phyloP scores from a whole-genome alignment of 2,113 vertebrate species.

The Nothoprocta perdicaria region DNA sequence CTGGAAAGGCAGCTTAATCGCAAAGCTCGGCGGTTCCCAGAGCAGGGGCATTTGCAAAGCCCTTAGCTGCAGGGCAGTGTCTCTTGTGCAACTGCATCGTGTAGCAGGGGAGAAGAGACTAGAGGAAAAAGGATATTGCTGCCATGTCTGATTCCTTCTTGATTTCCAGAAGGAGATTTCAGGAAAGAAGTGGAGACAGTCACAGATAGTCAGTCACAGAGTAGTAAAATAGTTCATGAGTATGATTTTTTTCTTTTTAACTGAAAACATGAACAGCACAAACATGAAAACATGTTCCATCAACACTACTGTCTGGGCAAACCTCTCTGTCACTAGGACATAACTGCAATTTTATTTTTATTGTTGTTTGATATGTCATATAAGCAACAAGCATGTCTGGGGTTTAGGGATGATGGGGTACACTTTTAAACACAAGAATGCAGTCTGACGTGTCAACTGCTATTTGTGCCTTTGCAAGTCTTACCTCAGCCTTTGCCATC shows the following conservation, averaged over 20 bases:
- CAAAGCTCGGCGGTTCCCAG: fast-evolving
- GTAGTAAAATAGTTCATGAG: background rate
- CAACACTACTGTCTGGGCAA: background rate
- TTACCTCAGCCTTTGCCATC: constrained; percentile 21
- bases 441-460: background rate
- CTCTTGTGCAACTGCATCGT: background rate
- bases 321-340: background rate
- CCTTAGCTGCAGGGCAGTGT: background rate
- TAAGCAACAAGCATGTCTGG: background rate
- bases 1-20: background rate
- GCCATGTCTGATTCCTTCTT: background rate
- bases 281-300: background rate
- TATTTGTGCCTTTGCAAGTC: background rate
- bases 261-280: background rate
- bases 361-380: fast-evolving
- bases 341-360: background rate
- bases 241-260: background rate
- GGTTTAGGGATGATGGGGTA: background rate
- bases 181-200: background rate
- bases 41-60: background rate
- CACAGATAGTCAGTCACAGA: background rate
- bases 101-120: background rate
- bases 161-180: background rate
- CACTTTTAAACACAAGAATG: background rate
- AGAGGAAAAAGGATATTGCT: background rate